phyloP scores from a whole-genome alignment of 2,888 invertebrate species.

The Oscheius sp. region DNA sequence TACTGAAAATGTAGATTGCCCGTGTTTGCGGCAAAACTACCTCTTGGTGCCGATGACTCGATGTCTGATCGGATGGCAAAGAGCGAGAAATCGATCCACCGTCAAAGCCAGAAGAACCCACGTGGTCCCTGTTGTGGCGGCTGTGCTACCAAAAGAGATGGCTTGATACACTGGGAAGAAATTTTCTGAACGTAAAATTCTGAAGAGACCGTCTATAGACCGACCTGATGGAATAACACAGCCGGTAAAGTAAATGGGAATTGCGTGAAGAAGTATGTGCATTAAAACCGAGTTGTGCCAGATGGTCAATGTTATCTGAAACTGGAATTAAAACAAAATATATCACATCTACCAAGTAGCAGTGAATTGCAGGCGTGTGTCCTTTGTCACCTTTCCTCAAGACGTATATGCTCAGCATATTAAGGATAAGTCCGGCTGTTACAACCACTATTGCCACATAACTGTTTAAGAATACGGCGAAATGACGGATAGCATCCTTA shows the following conservation, averaged over 20 bases:
- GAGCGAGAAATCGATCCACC: constrained; percentile 14
- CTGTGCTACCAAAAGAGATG: not conserved
- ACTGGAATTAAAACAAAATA: not conserved
- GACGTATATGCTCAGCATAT: constrained; percentile 15
- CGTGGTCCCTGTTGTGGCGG: not conserved
- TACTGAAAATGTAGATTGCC: constrained; percentile 7
- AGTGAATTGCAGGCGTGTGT: constrained; percentile 10
- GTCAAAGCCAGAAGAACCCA: constrained; percentile 13
- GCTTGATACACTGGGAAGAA: not conserved
- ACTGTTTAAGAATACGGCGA: constrained; percentile 7
- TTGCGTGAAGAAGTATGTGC: not conserved
- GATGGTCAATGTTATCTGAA: not conserved
- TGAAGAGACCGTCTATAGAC: not conserved
- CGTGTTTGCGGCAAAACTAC: not conserved
- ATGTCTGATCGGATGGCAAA: constrained; percentile 16
- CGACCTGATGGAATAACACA: not conserved
- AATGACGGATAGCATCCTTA: not conserved
- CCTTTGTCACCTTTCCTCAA: constrained; percentile 9
- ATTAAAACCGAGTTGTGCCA: not conserved
- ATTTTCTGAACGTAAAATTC: not conserved
- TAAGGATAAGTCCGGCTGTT: not conserved
- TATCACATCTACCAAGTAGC: constrained; percentile 2
- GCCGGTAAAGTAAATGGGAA: constrained; percentile 11
- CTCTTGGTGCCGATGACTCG: constrained; percentile 5
- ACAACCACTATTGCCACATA: not conserved